A percentile compares a stretch with the other conserved stretches of the same genome.
Evolutionary conservation across 92 coral and sea anemone species (phyloP).

Genomic region (Zoanthus solanderi): DNA sequence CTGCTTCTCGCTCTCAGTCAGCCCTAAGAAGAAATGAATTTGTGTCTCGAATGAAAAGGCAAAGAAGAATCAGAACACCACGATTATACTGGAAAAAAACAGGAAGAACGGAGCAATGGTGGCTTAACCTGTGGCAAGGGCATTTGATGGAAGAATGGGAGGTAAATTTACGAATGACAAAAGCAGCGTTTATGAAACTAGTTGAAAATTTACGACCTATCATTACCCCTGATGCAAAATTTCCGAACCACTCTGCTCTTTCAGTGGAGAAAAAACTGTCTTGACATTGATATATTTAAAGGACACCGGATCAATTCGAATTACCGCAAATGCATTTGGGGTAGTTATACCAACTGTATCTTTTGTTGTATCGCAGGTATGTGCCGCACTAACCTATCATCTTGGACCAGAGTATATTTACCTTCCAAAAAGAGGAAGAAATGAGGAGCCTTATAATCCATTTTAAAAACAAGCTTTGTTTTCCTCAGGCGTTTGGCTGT

Average conservation of each 20-base stretch:
- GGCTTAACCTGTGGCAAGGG: neutral
- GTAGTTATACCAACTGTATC: slow-evolving; percentile 44
- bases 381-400: slow-evolving; percentile 29
- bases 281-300: slow-evolving; percentile 38
- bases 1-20: too few species aligned
- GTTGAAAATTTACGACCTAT: slow-evolving; percentile 39
- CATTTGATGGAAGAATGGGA: too few species aligned
- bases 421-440: slow-evolving; percentile 39
- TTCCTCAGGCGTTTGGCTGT: slow-evolving; percentile 26
- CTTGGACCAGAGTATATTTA: slow-evolving; percentile 49
- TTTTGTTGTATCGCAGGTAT: slow-evolving; percentile 8
- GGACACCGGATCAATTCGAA: slow-evolving; percentile 45
- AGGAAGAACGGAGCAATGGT: too few species aligned
- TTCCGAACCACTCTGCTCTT: slow-evolving; percentile 31
- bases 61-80: too few species aligned
- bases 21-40: too few species aligned
- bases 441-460: neutral
- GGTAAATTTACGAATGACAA: slow-evolving; percentile 8
- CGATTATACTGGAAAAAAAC: too few species aligned
- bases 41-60: too few species aligned
- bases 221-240: slow-evolving; percentile 31
- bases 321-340: slow-evolving; percentile 55
- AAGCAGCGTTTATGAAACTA: slow-evolving; percentile 23
- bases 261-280: slow-evolving; percentile 40
- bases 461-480: slow-evolving; percentile 29